Conservation (phyloP, 2,888 invertebrate species). For the Drosophila limbata region DNA sequence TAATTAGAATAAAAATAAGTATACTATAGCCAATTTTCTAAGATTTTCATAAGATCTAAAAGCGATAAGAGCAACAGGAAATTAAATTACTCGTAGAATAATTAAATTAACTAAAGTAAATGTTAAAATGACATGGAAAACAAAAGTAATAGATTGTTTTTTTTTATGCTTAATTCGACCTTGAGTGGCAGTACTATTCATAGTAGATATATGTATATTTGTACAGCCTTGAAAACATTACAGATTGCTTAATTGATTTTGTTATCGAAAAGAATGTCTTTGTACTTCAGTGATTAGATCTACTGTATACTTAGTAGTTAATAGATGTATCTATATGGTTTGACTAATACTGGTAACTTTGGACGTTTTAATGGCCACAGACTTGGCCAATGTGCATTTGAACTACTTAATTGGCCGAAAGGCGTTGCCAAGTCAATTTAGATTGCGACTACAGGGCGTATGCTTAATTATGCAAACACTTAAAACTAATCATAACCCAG, state of each 20-base stretch:
- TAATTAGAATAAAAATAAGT: neutral
- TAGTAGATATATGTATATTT: constrained; percentile 1
- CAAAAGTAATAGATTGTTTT: constrained; percentile 16
- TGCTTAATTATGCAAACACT: constrained; percentile 78
- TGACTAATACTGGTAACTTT: constrained; percentile 55
- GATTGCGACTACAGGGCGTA: constrained; percentile 69
- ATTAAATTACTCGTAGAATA: neutral
- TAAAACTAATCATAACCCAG: constrained; percentile 60
- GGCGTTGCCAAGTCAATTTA: constrained; percentile 37
- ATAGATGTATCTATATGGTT: constrained; percentile 24
- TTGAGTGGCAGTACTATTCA: constrained; percentile 25
- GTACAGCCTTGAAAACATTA: constrained; percentile 55
- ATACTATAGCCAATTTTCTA: neutral
- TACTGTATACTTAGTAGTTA: constrained; percentile 38
- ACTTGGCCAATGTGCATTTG: constrained; percentile 45
- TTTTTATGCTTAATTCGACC: constrained; percentile 29
- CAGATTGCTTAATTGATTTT: constrained; percentile 63
- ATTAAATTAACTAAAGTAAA: neutral
- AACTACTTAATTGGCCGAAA: constrained; percentile 60
- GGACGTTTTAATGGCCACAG: constrained; percentile 36
- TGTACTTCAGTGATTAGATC: constrained; percentile 36
- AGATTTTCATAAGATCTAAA: constrained; percentile 1
- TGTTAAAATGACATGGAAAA: constrained; percentile 15
- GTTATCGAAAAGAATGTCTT: constrained; percentile 55
- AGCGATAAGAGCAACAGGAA: neutral